A percentile compares a stretch with the other conserved stretches of the same genome.
Conservation (phyloP, 2,113 vertebrate species). For the Platycercus adscitus region DNA sequence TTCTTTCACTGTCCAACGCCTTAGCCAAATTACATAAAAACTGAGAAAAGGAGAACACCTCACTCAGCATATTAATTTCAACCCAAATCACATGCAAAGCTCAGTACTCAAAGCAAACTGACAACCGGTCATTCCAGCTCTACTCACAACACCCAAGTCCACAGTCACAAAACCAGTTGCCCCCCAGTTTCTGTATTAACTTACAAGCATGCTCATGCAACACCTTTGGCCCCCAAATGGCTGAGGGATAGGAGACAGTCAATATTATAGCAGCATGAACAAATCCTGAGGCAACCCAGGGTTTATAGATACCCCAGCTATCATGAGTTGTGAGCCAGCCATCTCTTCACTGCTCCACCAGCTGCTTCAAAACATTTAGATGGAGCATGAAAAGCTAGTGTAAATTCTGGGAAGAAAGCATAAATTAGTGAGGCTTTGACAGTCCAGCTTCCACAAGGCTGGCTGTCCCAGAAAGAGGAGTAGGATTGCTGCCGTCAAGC, state of each 20-base stretch:
- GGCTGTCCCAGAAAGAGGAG: background rate
- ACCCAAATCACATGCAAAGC: background rate
- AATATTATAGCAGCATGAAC: background rate
- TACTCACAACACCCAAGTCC: fast-evolving
- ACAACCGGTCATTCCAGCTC: background rate
- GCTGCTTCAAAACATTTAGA: background rate
- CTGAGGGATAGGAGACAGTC: background rate
- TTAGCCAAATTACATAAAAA: background rate
- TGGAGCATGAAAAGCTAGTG: background rate
- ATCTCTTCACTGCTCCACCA: background rate
- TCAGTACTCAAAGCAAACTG: background rate
- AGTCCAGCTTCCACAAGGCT: background rate
- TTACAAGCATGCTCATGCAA: fast-evolving
- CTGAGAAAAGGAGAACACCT: background rate
- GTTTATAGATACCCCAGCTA: background rate
- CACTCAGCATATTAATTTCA: background rate
- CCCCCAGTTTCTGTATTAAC: background rate
- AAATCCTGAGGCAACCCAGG: background rate
- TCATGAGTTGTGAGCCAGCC: fast-evolving
- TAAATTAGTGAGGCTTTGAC: background rate
- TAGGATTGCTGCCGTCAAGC: background rate
- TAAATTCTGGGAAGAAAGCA: background rate
- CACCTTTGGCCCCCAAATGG: background rate
- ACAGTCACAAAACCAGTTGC: background rate
- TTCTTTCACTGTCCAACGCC: background rate